These are phyloP conservation scores for Lithophane leautieri DNA, from an alignment of 2,888 invertebrate species.

Conservation along the genomic window DNA sequence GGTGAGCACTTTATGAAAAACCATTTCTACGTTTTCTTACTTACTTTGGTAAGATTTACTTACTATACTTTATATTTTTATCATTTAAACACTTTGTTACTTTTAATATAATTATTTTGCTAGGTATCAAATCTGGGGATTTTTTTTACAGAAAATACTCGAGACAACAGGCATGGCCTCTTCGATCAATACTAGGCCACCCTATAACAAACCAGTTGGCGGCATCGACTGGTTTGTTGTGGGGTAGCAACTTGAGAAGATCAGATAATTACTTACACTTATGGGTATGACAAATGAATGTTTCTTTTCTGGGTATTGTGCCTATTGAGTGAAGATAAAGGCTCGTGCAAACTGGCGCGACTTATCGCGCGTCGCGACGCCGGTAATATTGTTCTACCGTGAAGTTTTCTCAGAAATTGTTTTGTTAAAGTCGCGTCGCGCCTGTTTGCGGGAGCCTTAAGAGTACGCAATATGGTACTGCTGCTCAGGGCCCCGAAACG, in stretches of 20 bases:
- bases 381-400: too few relatives aligned
- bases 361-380: too few relatives aligned
- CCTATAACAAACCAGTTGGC: not conserved
- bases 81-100: not conserved
- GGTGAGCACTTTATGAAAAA: conserved; percentile 4
- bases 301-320: not conserved
- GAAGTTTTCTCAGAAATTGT: too few relatives aligned
- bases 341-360: too few relatives aligned
- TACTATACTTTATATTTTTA: not conserved
- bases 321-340: not conserved
- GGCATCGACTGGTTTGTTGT: not conserved
- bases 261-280: conserved; percentile 6
- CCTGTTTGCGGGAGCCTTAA: too few relatives aligned
- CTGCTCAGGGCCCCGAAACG: not conserved
- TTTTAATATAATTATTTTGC: not conserved
- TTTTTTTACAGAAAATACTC: not conserved
- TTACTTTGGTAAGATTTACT: not conserved
- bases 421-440: too few relatives aligned
- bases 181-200: conserved; percentile 25
- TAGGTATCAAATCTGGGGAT: not conserved
- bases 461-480: not conserved
- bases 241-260: conserved; percentile 5
- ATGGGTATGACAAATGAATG: not conserved
- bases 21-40: not conserved
- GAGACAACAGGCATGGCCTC: not conserved